Conservation (phyloP, 2,888 invertebrate species). For the Crepidodera aurea region DNA sequence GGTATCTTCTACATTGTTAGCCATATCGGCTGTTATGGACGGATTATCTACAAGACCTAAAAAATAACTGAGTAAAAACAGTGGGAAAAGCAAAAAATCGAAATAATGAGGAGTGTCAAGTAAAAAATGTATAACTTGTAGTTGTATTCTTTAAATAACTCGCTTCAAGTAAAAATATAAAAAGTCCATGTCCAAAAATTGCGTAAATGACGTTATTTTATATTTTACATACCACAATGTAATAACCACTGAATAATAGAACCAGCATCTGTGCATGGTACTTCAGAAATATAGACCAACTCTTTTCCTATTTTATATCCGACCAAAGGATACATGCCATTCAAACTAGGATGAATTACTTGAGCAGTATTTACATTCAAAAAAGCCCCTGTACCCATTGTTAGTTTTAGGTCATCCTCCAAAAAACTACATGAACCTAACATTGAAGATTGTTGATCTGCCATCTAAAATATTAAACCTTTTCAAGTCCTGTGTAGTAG, state of each 20-base stretch:
- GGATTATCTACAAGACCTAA: slow-evolving; percentile 72
- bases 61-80: too few relatives aligned
- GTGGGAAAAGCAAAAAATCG: too few relatives aligned
- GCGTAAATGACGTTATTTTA: too few relatives aligned
- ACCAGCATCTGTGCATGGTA: slow-evolving; percentile 88
- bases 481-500: too few relatives aligned
- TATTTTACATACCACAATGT: slow-evolving; percentile 66
- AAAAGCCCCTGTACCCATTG: slow-evolving; percentile 93
- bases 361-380: slow-evolving; percentile 83
- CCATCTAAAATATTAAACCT: slow-evolving; percentile 67
- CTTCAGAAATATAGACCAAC: slow-evolving; percentile 82
- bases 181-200: too few relatives aligned
- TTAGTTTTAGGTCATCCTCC: slow-evolving; percentile 82
- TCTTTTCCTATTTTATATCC: slow-evolving; percentile 79
- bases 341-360: slow-evolving; percentile 79
- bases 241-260: slow-evolving; percentile 87
- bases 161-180: too few relatives aligned
- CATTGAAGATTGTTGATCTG: slow-evolving; percentile 89
- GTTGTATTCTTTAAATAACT: too few relatives aligned
- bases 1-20: slow-evolving; percentile 72
- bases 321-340: slow-evolving; percentile 90
- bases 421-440: slow-evolving; percentile 86
- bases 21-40: slow-evolving; percentile 72
- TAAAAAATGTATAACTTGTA: too few relatives aligned
- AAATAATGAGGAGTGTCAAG: too few relatives aligned